phyloP scores from a whole-genome alignment of 2,113 vertebrate species.

The Capra hircus region DNA sequence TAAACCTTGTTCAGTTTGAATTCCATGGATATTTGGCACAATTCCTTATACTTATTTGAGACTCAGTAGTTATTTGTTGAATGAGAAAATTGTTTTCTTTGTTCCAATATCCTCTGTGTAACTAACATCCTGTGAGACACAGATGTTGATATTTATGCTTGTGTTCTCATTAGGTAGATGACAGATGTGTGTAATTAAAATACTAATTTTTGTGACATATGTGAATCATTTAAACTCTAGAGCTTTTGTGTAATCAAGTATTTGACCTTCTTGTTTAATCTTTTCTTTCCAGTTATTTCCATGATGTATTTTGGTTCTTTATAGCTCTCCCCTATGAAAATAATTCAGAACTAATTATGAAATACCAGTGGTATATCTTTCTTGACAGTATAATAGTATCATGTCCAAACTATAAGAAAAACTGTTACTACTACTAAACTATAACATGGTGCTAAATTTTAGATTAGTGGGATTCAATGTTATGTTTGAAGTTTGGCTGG shows the following conservation, averaged over 20 bases:
- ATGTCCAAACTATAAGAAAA: background rate
- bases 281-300: background rate
- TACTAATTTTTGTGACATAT: slow-evolving; percentile 7
- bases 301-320: slow-evolving; percentile 15
- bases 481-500: background rate
- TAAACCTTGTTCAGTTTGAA: background rate
- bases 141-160: slow-evolving; percentile 16
- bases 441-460: background rate
- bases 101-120: background rate
- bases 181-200: slow-evolving; percentile 34
- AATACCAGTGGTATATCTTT: background rate
- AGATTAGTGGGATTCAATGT: background rate
- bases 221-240: background rate
- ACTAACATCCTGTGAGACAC: background rate
- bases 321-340: background rate
- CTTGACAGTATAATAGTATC: background rate
- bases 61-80: background rate
- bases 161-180: background rate
- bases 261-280: slow-evolving; percentile 12
- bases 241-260: slow-evolving; percentile 50
- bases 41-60: background rate
- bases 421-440: background rate
- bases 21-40: background rate
- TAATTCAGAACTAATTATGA: background rate
- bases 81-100: background rate